Conservation (phyloP, 2,797 vertebrate species). For the Xenops minutus region DNA sequence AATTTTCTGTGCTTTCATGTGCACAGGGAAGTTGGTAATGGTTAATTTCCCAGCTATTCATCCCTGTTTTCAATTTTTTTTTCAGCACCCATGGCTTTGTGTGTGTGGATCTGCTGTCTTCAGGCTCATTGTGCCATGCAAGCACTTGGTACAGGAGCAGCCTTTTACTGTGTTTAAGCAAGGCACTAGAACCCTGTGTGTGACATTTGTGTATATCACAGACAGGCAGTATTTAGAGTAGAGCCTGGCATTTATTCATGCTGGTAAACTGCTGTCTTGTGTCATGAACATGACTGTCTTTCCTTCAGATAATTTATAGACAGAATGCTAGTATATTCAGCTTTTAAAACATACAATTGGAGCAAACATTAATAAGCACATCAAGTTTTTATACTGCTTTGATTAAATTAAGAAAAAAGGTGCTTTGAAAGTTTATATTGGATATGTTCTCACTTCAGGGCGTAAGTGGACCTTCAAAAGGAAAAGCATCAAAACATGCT, state of each 20-base stretch:
- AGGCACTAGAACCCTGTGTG: background rate
- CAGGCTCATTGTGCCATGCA: background rate
- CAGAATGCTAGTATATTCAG: background rate
- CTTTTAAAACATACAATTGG: background rate
- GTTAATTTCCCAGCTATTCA: background rate
- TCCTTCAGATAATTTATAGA: background rate
- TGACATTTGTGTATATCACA: background rate
- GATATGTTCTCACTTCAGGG: slow-evolving; percentile 6
- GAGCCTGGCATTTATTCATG: background rate
- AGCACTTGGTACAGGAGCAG: background rate
- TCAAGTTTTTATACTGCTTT: background rate
- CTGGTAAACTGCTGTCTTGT: background rate
- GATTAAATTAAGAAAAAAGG: background rate
- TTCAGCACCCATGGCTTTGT: background rate
- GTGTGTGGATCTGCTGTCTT: background rate
- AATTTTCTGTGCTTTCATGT: background rate
- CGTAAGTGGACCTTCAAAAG: background rate
- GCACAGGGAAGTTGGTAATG: background rate
- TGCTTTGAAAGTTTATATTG: background rate
- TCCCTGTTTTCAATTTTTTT: background rate
- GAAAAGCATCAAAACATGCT: background rate
- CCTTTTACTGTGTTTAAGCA: background rate
- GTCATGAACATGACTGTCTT: background rate
- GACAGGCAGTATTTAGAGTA: background rate
- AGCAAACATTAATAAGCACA: background rate